phyloP scores from a whole-genome alignment of 2,888 invertebrate genomes.

The Drosophila mulleri region DNA sequence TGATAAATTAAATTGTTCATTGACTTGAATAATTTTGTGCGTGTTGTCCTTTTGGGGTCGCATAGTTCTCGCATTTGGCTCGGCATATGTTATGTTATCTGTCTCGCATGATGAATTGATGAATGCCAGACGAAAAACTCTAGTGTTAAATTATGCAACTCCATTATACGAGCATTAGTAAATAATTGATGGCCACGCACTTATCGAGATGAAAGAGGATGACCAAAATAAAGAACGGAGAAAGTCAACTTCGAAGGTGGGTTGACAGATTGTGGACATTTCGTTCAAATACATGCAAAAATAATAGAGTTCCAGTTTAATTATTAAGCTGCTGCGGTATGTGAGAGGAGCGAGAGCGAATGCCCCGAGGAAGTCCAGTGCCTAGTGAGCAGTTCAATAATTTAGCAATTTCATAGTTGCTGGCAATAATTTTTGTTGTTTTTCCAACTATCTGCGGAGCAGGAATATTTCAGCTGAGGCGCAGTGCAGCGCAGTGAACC shows the following conservation, averaged over 20 bases:
- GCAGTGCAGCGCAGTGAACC: slow-evolving; percentile 34
- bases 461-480: slow-evolving; percentile 17
- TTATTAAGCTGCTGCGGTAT: background rate
- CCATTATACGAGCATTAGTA: slow-evolving; percentile 70
- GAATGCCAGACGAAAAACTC: slow-evolving; percentile 40
- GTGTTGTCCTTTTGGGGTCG: slow-evolving; percentile 67
- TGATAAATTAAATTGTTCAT: slow-evolving; percentile 82
- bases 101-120: slow-evolving; percentile 67
- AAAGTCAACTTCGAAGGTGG: background rate
- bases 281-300: slow-evolving; percentile 9
- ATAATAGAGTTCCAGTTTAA: slow-evolving; percentile 4
- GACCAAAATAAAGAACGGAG: background rate
- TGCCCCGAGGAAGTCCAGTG: background rate
- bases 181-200: slow-evolving; percentile 67
- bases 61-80: slow-evolving; percentile 50
- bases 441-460: slow-evolving; percentile 58
- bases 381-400: slow-evolving; percentile 43
- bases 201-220: slow-evolving; percentile 32
- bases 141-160: slow-evolving; percentile 69
- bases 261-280: slow-evolving; percentile 12
- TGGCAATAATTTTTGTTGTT: slow-evolving; percentile 45
- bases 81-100: background rate
- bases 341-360: background rate
- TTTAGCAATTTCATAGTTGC: slow-evolving; percentile 58
- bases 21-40: slow-evolving; percentile 80